Base-by-base conservation (phyloP, 2,888 invertebrate species). In the Drosophila subsilvestris region DNA sequence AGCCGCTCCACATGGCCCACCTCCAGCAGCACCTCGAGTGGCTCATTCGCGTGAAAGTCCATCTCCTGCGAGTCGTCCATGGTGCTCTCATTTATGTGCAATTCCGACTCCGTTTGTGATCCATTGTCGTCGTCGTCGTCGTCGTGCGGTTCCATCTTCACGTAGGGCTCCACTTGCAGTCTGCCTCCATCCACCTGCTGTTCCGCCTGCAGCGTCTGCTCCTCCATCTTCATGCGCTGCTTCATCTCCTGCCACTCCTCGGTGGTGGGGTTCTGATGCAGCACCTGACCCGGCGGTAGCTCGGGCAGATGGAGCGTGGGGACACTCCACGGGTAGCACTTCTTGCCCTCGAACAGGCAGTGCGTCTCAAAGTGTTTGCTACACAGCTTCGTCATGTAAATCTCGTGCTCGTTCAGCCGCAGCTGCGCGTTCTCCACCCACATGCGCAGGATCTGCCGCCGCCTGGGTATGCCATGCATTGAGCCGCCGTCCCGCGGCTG, bases 321-420 rank as follows among this genome's bases (percentile, higher is more conserved):
- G 60, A 90, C 73, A 12, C 89, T 88, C 90, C 90, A 91, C n/a
- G 0, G 86, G 70, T 22, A 83, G 77, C 7, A 91, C 7, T 89
- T 72, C 0, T 70, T 81, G 20, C 79, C 78, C 20, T 72, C 76
- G 18, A 63, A 55, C 8, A 81, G 55, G 17, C 90, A 91, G 9
- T 45, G 61, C 0, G 78, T 8, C 44, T 91, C 91, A 43, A 90
- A 90, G 58, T 90, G 90, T 8, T 69, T 71, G 37, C 80, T 75
- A n/a, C 90, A 90, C n/a, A 91, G 80, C 42, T 81, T 89, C n/a
- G 79, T 75, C 72, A 81, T 71, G 55, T 89, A 84, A 1, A 83
- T 79, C 25, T 83, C 83, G 29, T 78, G 61, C 42, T 89, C 87
- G 27, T 76, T 63, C 17, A 75, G 67, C n/a, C 74, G 72, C 12